Evolutionary conservation across 1,140 invertebrate genomes (phyloP), one percentile per base, ranked within the genome.

Genomic region (Venturia canescens): DNA sequence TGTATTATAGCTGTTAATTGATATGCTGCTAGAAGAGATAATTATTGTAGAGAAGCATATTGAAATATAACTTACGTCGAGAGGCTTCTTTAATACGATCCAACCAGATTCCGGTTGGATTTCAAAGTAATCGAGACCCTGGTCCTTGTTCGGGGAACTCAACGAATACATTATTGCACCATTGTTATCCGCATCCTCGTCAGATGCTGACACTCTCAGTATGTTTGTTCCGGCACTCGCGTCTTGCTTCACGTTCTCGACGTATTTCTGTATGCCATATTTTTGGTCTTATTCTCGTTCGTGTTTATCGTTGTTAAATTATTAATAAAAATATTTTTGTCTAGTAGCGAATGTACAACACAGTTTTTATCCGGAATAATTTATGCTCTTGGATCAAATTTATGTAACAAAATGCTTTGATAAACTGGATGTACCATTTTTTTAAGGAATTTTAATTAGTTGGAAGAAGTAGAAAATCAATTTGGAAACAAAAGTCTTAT

Each of bases 161-260:
- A 98, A 90, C 31, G 97, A 97, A 86, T 98, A 98, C n/a, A 97
- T 95, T 88, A 97, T 97, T n/a, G 96, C 97, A 18, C 98, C 97
- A 90, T 98, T 98, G 89, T 98, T 98, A 88, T 98, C 98, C 34
- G 97, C 97, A 93, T 98, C 98, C 91, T 98, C 97, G 88, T 98
- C 98, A 50, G 97, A 98, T 82, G 98, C 98, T 3, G 97, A 98
- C 5, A 98, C 97, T 87, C 97, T 94, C 69, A 98, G 92, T 84
- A 98, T 98, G 90, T 98, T 98, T 38, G 97, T 98, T 60, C 97
- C 97, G 84, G 98, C 97, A 91, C 97, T 98, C 27, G 97, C 98
- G 89, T 98, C 98, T 94, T 98, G 98, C 92, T 98, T 98, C 15
- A 98, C 97, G 92, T 98, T 98, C 91, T 98, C 98, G 82, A 98